Conservation (phyloP, 2,797 vertebrate species). For the Sphaeramia orbicularis region DNA sequence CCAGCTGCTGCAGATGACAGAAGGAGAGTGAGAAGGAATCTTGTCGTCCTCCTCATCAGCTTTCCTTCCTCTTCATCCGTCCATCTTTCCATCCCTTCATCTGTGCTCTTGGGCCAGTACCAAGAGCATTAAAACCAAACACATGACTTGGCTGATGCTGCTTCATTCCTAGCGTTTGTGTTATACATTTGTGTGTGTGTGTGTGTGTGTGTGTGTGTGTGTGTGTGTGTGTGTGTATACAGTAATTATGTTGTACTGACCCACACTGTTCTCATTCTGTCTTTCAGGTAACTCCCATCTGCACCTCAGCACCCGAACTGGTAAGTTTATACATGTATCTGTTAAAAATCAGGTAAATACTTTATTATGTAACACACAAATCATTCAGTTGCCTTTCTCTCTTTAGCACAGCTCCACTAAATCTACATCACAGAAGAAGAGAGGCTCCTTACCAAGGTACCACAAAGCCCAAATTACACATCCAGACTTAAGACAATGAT, state of each 20-base stretch:
- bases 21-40: slow-evolving; percentile 44
- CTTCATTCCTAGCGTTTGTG: slow-evolving; percentile 27
- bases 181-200: slow-evolving; percentile 2
- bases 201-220: slow-evolving; percentile 7
- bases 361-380: background rate
- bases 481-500: background rate
- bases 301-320: slow-evolving; percentile 81
- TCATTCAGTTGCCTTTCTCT: slow-evolving; percentile 9
- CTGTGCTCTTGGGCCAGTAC: slow-evolving; percentile 49
- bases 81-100: slow-evolving; percentile 48
- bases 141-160: slow-evolving; percentile 48
- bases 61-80: slow-evolving; percentile 35
- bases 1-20: slow-evolving; percentile 66
- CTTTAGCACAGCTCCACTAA: slow-evolving; percentile 83
- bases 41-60: slow-evolving; percentile 43
- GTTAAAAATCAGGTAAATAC: background rate
- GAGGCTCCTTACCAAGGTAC: slow-evolving; percentile 88
- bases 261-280: slow-evolving; percentile 44
- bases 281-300: slow-evolving; percentile 84
- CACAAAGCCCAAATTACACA: background rate
- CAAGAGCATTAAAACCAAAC: slow-evolving; percentile 57
- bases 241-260: slow-evolving; percentile 9
- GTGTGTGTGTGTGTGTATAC: slow-evolving; percentile 3
- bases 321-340: slow-evolving; percentile 73
- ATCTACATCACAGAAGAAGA: slow-evolving; percentile 84